phyloP scores from a whole-genome alignment of 2,113 vertebrate genomes.

The Gopherus flavomarginatus region DNA sequence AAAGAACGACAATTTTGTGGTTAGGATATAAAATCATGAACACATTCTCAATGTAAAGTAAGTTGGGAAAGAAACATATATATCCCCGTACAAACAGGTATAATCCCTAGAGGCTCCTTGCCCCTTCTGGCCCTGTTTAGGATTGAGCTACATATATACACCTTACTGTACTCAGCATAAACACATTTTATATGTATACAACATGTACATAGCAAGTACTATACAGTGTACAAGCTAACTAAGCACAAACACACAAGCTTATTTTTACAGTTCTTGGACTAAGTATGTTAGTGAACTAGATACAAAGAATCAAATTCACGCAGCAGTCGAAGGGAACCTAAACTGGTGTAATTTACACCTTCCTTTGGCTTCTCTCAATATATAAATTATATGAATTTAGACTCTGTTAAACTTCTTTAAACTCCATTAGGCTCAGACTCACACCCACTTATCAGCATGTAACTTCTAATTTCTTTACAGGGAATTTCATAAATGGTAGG shows the following conservation, averaged over 20 bases:
- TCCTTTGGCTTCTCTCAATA: background rate
- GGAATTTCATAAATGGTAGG: background rate
- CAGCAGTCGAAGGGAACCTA: background rate
- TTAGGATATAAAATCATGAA: conserved; percentile 41
- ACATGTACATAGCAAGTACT: background rate
- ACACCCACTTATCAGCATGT: background rate
- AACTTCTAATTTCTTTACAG: background rate
- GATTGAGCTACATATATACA: background rate
- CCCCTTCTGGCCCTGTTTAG: rapidly evolving
- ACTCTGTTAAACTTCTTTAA: background rate
- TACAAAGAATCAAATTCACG: background rate
- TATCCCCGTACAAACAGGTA: conserved; percentile 53
- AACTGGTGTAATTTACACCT: background rate
- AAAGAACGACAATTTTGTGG: conserved; percentile 52
- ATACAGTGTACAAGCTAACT: background rate
- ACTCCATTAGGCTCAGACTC: background rate
- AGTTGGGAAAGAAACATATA: conserved; percentile 45
- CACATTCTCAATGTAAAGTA: conserved; percentile 2
- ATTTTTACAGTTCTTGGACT: background rate
- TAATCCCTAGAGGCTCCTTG: conserved; percentile 15
- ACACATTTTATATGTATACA: background rate
- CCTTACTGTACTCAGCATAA: background rate
- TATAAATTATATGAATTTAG: background rate
- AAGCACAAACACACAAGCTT: background rate
- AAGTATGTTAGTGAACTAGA: background rate